These are phyloP conservation scores for Rosalia funebris DNA, from an alignment of 2,888 invertebrate species.

Conservation along the genomic window DNA sequence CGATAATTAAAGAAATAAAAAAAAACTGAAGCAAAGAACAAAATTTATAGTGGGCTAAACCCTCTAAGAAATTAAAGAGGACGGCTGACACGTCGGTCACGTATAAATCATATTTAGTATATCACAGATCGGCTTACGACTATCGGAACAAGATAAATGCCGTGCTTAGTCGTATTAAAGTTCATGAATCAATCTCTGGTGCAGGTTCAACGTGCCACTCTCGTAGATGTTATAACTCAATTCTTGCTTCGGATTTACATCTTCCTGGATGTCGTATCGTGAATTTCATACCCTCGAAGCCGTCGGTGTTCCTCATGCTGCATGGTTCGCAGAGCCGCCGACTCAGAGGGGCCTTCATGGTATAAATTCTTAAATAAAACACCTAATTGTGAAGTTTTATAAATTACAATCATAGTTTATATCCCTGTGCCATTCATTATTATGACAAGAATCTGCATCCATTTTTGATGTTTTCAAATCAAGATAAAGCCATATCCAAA, in stretches of 20 bases:
- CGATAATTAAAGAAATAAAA: conserved; percentile 23
- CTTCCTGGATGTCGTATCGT: conserved; percentile 28
- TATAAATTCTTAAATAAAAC: too few species aligned
- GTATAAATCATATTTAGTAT: conserved; percentile 48
- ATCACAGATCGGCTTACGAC: conserved; percentile 45
- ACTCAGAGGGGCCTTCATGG: background rate
- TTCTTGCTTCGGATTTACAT: conserved; percentile 26
- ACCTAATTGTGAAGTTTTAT: too few species aligned
- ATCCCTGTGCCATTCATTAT: too few species aligned
- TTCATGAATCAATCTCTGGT: conserved; percentile 27
- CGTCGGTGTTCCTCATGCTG: background rate
- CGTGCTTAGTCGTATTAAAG: conserved; percentile 30
- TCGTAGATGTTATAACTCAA: conserved; percentile 33
- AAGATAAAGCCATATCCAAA: too few species aligned
- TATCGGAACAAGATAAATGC: conserved; percentile 45
- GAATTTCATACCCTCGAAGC: conserved; percentile 22
- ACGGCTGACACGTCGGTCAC: conserved; percentile 9
- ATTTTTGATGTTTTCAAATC: too few species aligned
- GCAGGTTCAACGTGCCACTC: conserved; percentile 22
- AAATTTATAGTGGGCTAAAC: conserved; percentile 24
- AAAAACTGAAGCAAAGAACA: conserved; percentile 16
- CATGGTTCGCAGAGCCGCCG: conserved; percentile 2
- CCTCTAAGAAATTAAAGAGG: conserved; percentile 17
- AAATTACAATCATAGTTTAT: too few species aligned
- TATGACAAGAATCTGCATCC: too few species aligned